Percentiles rank a stretch among this genome's conserved stretches.
Evolutionary conservation across 2,888 invertebrate genomes (phyloP).

Genomic region (Eurytoma adleriae): DNA sequence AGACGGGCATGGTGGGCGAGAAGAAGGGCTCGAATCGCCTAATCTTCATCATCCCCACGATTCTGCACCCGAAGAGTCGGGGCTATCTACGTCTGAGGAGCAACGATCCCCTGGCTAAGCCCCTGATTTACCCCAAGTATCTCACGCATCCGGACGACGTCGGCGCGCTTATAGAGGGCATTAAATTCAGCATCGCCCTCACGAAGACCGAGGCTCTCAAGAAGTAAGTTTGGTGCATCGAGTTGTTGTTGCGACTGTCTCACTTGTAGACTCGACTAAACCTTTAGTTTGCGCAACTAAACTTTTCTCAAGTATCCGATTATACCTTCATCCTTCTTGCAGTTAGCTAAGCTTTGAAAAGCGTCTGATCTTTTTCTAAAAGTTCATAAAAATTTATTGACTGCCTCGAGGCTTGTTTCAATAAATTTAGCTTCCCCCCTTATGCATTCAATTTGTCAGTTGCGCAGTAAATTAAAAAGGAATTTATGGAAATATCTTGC

Average conservation of each 20-base stretch:
- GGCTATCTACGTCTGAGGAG: conserved; percentile 87
- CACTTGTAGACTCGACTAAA: too few relatives aligned
- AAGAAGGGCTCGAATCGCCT: conserved; percentile 82
- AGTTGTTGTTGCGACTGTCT: too few relatives aligned
- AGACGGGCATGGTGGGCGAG: conserved; percentile 91
- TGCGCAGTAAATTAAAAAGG: background rate
- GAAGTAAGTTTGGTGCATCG: conserved; percentile 61
- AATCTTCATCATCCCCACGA: conserved; percentile 87
- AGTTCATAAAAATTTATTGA: too few relatives aligned
- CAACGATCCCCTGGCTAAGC: conserved; percentile 87
- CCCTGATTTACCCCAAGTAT: conserved; percentile 90
- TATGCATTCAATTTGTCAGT: too few relatives aligned
- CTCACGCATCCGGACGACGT: conserved; percentile 88
- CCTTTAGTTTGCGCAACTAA: too few relatives aligned
- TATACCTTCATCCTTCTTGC: too few relatives aligned
- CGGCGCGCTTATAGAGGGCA: conserved; percentile 87
- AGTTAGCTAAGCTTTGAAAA: too few relatives aligned
- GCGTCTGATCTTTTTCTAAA: too few relatives aligned
- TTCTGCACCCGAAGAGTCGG: conserved; percentile 90
- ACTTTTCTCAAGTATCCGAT: too few relatives aligned
- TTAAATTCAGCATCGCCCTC: conserved; percentile 85
- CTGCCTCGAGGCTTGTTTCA: too few relatives aligned
- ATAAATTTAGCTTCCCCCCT: too few relatives aligned
- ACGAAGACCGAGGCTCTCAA: conserved; percentile 82
- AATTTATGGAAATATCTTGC: background rate